Percentiles rank a stretch among this genome's conserved stretches.
Evolutionary conservation across 2,888 invertebrate species (phyloP).

Genomic region (Troides helena): DNA sequence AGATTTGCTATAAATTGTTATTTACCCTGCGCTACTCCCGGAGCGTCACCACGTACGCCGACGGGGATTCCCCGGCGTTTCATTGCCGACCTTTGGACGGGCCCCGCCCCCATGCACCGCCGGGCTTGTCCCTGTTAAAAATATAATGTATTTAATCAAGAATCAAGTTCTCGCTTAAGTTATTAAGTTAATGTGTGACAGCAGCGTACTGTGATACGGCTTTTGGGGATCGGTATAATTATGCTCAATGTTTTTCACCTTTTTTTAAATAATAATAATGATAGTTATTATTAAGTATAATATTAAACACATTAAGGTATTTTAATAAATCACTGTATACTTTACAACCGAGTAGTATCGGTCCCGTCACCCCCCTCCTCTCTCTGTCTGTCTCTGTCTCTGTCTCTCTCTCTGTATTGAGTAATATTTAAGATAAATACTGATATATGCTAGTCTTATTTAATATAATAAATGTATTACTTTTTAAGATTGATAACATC

Average conservation of each 20-base stretch:
- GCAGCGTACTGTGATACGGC: constrained; percentile 75
- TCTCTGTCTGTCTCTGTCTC: no score
- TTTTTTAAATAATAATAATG: constrained; percentile 31
- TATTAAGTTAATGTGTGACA: constrained; percentile 50
- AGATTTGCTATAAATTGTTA: constrained; percentile 36
- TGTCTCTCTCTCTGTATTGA: constrained; percentile 44
- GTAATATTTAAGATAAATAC: constrained; percentile 58
- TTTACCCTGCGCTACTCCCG: constrained; percentile 31
- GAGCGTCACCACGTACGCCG: constrained; percentile 27
- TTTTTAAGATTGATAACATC: constrained; percentile 55
- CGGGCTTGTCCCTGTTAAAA: constrained; percentile 1
- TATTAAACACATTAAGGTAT: constrained; percentile 46
- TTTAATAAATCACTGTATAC: constrained; percentile 37
- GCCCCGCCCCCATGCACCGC: not conserved
- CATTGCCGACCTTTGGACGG: no score
- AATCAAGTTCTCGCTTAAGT: constrained; percentile 42
- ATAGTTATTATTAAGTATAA: constrained; percentile 45
- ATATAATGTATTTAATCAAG: constrained; percentile 24
- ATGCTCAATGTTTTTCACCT: constrained; percentile 66
- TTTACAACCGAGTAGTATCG: constrained; percentile 39
- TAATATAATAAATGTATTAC: constrained; percentile 61
- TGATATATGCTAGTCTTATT: constrained; percentile 79
- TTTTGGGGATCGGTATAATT: constrained; percentile 60
- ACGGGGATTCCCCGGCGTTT: no score
- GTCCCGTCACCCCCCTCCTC: constrained; percentile 33